These are phyloP conservation scores for Scelioninae gen. 1 DNA, from an alignment of 2,888 invertebrate genomes.

Conservation along the genomic window DNA sequence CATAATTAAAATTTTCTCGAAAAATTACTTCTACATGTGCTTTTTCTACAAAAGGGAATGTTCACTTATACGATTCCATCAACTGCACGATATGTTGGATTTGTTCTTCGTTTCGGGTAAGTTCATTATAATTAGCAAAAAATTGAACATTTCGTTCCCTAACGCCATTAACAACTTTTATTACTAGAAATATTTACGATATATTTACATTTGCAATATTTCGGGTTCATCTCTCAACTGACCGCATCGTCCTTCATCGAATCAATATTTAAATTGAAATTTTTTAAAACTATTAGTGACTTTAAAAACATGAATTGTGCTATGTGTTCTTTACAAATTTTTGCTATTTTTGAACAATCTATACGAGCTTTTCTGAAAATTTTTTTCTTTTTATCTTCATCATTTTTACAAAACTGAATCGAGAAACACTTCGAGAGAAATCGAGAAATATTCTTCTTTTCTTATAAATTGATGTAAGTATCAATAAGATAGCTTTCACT, in stretches of 20 bases:
- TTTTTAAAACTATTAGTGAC: neutral
- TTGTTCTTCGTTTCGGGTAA: conserved; percentile 9
- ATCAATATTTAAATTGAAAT: neutral
- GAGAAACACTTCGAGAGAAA: too few relatives aligned
- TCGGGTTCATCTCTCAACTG: neutral
- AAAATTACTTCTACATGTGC: too few relatives aligned
- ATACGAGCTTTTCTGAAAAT: too few relatives aligned
- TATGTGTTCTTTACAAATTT: neutral
- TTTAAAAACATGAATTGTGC: neutral
- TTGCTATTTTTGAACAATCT: neutral
- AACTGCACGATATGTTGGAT: conserved; percentile 19
- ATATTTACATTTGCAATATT: neutral
- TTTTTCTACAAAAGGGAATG: neutral
- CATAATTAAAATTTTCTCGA: neutral
- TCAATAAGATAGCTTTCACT: too few relatives aligned
- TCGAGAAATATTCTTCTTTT: too few relatives aligned
- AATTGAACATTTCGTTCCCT: conserved; percentile 7
- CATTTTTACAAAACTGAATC: too few relatives aligned
- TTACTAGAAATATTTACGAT: neutral
- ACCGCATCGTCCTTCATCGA: neutral
- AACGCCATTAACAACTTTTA: conserved; percentile 1
- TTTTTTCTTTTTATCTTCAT: too few relatives aligned
- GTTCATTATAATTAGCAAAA: conserved; percentile 17
- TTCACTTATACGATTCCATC: conserved; percentile 2
- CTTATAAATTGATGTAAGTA: too few relatives aligned